These are phyloP conservation scores for Ciconia stormi DNA, from an alignment of 2,113 vertebrate species.

Conservation along the genomic window DNA sequence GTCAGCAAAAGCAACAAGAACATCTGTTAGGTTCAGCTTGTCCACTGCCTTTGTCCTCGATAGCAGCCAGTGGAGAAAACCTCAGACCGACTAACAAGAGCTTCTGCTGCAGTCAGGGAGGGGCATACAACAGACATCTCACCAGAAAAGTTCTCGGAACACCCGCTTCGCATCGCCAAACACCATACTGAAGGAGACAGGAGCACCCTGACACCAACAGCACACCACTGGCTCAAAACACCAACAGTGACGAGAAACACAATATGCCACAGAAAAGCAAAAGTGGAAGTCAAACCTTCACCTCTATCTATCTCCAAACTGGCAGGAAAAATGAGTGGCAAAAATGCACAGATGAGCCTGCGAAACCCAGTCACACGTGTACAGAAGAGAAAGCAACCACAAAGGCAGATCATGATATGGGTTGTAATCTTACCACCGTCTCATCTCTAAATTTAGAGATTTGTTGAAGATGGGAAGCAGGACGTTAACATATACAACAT, in stretches of 20 bases:
- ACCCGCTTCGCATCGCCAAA: not conserved
- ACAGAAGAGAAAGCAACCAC: not conserved
- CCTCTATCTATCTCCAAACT: rapidly evolving
- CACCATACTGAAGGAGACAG: rapidly evolving
- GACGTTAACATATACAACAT: not conserved
- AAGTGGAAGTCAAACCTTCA: not conserved
- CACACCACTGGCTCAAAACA: not conserved
- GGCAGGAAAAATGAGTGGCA: not conserved
- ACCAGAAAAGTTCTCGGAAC: not conserved
- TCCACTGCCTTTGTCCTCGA: not conserved
- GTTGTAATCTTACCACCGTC: not conserved
- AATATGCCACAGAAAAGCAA: not conserved
- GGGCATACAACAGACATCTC: rapidly evolving
- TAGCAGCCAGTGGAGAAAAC: not conserved
- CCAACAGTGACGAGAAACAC: not conserved
- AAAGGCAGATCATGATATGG: rapidly evolving
- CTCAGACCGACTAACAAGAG: not conserved
- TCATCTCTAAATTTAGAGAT: not conserved
- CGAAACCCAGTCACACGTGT: rapidly evolving
- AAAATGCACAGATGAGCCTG: rapidly evolving
- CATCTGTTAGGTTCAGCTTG: not conserved
- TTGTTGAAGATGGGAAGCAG: not conserved
- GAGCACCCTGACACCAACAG: not conserved
- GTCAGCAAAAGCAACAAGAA: not conserved
- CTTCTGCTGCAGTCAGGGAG: not conserved